Conservation (phyloP, 2,113 vertebrate species). For the Astur gentilis region DNA sequence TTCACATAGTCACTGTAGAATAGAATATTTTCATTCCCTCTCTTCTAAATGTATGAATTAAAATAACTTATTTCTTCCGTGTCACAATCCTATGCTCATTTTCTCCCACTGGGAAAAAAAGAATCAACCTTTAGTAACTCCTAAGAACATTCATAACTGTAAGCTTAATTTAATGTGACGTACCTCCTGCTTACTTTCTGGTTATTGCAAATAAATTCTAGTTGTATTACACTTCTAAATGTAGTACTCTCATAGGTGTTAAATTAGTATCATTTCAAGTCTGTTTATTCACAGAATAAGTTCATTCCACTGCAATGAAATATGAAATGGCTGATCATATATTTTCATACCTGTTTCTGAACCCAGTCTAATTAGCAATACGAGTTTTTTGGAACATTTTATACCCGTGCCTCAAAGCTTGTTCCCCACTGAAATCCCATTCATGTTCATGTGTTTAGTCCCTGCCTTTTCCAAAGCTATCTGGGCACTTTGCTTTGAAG, state of each 20-base stretch:
- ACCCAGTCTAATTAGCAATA: neutral
- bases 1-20: neutral
- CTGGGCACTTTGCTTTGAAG: neutral
- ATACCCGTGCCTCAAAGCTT: neutral
- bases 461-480: neutral
- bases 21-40: neutral
- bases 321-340: neutral
- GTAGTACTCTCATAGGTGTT: neutral
- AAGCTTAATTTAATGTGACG: neutral
- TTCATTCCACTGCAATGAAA: neutral
- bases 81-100: neutral
- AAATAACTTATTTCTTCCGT: neutral
- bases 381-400: neutral
- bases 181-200: neutral
- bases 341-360: neutral
- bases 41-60: neutral
- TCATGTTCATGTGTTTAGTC: neutral
- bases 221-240: neutral
- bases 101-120: neutral
- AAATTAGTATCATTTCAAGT: neutral
- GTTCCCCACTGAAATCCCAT: neutral
- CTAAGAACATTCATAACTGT: neutral
- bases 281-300: neutral
- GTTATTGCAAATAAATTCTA: neutral
- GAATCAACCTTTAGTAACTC: neutral